phyloP scores from a whole-genome alignment of 2,113 vertebrate species.

The Microcebus griseorufus region DNA sequence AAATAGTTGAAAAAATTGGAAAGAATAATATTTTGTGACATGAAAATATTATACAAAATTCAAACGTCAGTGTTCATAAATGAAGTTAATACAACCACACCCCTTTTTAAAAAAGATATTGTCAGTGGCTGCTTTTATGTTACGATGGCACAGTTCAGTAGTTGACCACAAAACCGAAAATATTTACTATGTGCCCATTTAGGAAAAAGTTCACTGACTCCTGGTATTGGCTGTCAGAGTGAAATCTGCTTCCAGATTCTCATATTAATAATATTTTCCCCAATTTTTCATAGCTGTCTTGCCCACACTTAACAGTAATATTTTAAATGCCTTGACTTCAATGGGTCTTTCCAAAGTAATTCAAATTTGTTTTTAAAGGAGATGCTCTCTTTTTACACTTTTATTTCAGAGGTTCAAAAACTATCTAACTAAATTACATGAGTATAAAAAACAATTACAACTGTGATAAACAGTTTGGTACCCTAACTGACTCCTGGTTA shows the following conservation, averaged over 20 bases:
- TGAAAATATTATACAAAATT: neutral
- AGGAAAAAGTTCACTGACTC: neutral
- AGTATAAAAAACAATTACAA: neutral
- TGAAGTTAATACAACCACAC: neutral
- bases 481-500: neutral
- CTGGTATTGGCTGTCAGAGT: neutral
- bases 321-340: slow-evolving; percentile 11
- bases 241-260: neutral
- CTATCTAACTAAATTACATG: neutral
- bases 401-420: neutral
- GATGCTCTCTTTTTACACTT: neutral
- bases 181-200: neutral
- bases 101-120: neutral
- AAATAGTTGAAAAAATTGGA: neutral
- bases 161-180: neutral
- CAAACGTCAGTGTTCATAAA: neutral
- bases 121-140: neutral
- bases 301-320: neutral
- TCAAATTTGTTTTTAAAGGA: slow-evolving; percentile 35
- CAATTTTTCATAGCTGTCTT: neutral
- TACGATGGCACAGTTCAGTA: neutral
- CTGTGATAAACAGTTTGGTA: neutral
- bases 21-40: neutral
- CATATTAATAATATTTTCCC: neutral
- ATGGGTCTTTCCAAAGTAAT: neutral